Base-by-base conservation (phyloP, 2,797 vertebrate species). In the Poeciliopsis infans region DNA sequence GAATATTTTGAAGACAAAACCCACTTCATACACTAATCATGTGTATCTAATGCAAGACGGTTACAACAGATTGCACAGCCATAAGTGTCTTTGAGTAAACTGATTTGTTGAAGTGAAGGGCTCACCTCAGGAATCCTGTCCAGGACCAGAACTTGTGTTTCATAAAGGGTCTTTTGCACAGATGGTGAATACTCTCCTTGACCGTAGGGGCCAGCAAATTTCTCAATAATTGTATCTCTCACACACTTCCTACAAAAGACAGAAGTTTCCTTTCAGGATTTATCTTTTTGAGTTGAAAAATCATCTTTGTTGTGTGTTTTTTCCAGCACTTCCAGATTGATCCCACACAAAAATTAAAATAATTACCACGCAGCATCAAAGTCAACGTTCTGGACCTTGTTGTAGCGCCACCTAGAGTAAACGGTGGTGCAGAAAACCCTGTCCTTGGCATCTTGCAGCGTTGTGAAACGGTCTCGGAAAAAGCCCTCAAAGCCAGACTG, bases 401-500 rank as follows among this genome's bases (percentile, higher is more conserved):
- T 96, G 4, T 98, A 99, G 79, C 94, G 95, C 98, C 98, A 99
- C 84, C 95, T 97, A 49, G 97, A 93, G 71, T 97, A 97, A 25
- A 98, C 94, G 13, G 97, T 94, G 57, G 97, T 98, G 36, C 97
- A 98, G 76, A 99, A 97, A 92, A 96, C 96, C 70, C 98, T 95
- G 90, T 99, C 98, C 2, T 94, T 96, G 85, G 93, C 93, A 0
- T 97, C 97, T 1, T 96, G 94, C 84, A 99, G 96, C 0, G 97
- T 99, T 13, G 98, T 99, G 81, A 97, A 96, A 77, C 95, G 96
- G 77, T 98, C 97, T 84, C 91, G 95, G 45, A 94, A 86, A 89
- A 99, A 99, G 10, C 97, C 96, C 89, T 96, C 96, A 79, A 99
- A 99, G 79, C 98, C 97, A 55, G 98, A 99, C 92, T 97, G 96